Evolutionary conservation across 2,113 vertebrate species (phyloP), one percentile per base, ranked within the genome.

Genomic region (Hemichromis elongatus): DNA sequence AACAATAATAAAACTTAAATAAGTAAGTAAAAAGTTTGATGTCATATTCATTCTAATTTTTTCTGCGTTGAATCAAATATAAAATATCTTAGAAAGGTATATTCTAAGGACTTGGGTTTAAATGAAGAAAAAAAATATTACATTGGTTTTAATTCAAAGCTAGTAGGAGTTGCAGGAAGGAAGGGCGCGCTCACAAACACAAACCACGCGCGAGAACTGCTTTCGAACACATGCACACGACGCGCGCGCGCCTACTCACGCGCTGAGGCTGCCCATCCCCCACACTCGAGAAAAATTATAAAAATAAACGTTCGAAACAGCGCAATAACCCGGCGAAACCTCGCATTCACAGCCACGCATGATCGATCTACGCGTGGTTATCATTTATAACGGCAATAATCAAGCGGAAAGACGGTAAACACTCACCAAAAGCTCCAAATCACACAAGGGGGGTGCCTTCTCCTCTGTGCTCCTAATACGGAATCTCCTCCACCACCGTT

Each of bases 381-480:
- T 52, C 16, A 87, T 86, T 90, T 90, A 91, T 93, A 93, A 92
- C 83, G 77, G 75, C 82, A 37, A 89, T 77, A 52, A 75, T 42
- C 6, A 42, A 19, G 21, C 30, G 18, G 70, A 93, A 93, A 55
- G n/a, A 30, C 7, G 86, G 18, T 19, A 92, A 92, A 95, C 91
- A 95, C 96, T 96, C 91, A 96, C 96, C 95, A 82, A 79, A 93
- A 92, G 92, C 91, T 94, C 93, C 93, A 90, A 91, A 94, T 90
- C 93, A 94, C 95, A 95, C 95, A 92, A 94, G 94, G 92, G 93
- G 94, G 92, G 91, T 84, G 95, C 90, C 92, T 94, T 94, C 94
- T 95, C 90, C 94, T 93, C 95, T 91, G 85, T 92, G 95, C 95
- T 94, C 94, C 94, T 93, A 94, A 96, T 95, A 94, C 95, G 96